Evolutionary conservation across 2,888 invertebrate genomes (phyloP), one percentile per base, ranked within the genome.

Genomic region (Polydrusus pterygomalis): DNA sequence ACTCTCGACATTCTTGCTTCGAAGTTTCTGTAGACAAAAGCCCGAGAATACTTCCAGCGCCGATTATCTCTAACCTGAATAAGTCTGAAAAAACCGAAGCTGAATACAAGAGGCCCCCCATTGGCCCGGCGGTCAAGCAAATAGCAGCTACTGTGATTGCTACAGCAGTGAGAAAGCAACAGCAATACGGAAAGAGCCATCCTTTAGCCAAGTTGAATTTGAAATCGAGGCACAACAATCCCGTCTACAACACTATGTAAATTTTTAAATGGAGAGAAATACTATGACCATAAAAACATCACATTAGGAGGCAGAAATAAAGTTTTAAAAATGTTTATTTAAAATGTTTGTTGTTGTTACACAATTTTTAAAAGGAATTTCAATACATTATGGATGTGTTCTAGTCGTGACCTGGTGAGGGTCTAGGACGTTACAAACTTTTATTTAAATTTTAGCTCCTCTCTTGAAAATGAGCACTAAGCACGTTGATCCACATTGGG

Each of bases 161-260:
- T 87, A 82, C 82, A 5, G 80, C 80, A 18, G 92, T 92, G 84
- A 94, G 94, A 88, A 93, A 94, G 88, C 94, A 95, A 88, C 92
- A 93, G 85, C 96, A 97, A 87, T 96, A 96, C 87, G 97, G 97
- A 83, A 96, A 95, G 88, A 96, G 95, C 84, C 97, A 97, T 91
- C 97, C 97, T 81, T 90, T 97, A 85, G 93, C 96, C 84, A 94
- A 94, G 91, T 91, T 97, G 88, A 93, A 93, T 89, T 90, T 93
- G 88, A 93, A 94, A 90, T 91, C 91, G 83, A 90, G 92, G 89
- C 91, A 93, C 89, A 94, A 94, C 88, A 93, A 95, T 90, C 92
- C 94, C 86, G 94, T 95, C 88, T 96, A 95, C 89, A 96, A 96
- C 90, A 96, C 95, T 86, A 95, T 96, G 96, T 78, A 76, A 78